Percentiles rank a stretch among this genome's conserved stretches.
Conservation (phyloP, 1,140 invertebrate species). For the Bombus haemorrhoidalis region DNA sequence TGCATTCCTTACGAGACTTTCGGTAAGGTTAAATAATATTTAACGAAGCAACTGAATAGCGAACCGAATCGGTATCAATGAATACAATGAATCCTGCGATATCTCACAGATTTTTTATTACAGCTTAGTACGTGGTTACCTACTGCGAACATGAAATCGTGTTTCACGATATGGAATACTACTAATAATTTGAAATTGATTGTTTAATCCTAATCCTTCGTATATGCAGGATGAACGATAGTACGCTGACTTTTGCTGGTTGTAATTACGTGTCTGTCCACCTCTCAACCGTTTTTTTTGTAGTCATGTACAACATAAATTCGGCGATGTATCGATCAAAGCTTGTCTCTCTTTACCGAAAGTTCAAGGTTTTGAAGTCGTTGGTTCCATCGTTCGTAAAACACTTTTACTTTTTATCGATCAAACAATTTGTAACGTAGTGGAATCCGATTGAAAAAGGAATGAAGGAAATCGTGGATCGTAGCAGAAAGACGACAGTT, state of each 20-base stretch:
- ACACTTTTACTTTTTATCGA: background rate
- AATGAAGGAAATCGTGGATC: too few species aligned
- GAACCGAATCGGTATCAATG: too few species aligned
- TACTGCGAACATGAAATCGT: too few species aligned
- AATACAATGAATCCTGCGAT: too few species aligned
- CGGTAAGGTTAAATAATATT: background rate
- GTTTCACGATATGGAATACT: too few species aligned
- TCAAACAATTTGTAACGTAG: background rate
- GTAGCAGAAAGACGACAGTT: too few species aligned
- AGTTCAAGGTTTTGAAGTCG: background rate
- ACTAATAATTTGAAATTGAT: too few species aligned
- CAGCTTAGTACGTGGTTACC: too few species aligned
- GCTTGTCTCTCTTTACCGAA: background rate
- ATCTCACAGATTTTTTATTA: too few species aligned
- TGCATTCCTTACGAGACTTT: background rate
- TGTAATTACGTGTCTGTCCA: background rate
- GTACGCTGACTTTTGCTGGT: background rate
- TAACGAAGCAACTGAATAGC: background rate
- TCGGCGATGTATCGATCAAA: constrained; percentile 11
- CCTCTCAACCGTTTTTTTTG: background rate
- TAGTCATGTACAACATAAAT: background rate
- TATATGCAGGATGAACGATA: background rate
- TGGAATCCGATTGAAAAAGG: background rate
- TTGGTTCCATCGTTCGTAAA: background rate
- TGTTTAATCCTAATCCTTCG: background rate